Conservation (phyloP, 1,140 invertebrate species). For the Epicauta chinensis region DNA sequence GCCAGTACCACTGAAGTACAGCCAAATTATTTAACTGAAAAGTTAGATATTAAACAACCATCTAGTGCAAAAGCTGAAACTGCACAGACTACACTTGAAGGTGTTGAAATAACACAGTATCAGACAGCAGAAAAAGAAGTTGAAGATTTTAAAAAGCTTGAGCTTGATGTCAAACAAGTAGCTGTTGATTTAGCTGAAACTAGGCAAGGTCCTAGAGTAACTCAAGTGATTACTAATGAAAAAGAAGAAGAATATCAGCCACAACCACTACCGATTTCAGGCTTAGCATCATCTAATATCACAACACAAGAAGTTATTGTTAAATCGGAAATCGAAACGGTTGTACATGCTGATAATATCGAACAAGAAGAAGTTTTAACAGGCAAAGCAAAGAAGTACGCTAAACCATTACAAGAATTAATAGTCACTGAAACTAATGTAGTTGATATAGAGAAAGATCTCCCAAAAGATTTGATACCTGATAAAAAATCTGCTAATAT, state of each 20-base stretch:
- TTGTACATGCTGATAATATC: conserved; percentile 44
- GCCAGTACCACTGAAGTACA: conserved; percentile 47
- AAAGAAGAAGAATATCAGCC: conserved; percentile 45
- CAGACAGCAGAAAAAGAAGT: conserved; percentile 53
- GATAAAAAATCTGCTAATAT: conserved; percentile 39
- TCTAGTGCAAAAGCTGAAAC: conserved; percentile 43
- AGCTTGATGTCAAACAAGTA: conserved; percentile 47
- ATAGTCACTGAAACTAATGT: conserved; percentile 51
- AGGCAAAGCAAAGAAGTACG: conserved; percentile 47
- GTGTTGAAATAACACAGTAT: conserved; percentile 47
- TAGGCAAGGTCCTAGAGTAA: conserved; percentile 43
- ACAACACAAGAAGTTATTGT: conserved; percentile 46
- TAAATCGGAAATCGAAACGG: conserved; percentile 47
- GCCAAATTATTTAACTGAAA: conserved; percentile 45
- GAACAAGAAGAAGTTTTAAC: conserved; percentile 38
- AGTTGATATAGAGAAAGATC: conserved; percentile 46
- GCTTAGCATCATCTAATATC: conserved; percentile 43
- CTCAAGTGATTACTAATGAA: conserved; percentile 50
- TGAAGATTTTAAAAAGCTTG: conserved; percentile 41
- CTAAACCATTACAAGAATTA: conserved; percentile 49
- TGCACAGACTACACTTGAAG: conserved; percentile 45
- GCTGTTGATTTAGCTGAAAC: conserved; percentile 46
- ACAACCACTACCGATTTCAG: conserved; percentile 39
- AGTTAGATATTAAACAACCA: conserved; percentile 38
- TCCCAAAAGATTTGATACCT: conserved; percentile 40